Percentiles rank a stretch among this genome's conserved stretches.
These are phyloP conservation scores for Cephus sareptanus DNA, from an alignment of 2,888 invertebrate genomes.

Conservation along the genomic window DNA sequence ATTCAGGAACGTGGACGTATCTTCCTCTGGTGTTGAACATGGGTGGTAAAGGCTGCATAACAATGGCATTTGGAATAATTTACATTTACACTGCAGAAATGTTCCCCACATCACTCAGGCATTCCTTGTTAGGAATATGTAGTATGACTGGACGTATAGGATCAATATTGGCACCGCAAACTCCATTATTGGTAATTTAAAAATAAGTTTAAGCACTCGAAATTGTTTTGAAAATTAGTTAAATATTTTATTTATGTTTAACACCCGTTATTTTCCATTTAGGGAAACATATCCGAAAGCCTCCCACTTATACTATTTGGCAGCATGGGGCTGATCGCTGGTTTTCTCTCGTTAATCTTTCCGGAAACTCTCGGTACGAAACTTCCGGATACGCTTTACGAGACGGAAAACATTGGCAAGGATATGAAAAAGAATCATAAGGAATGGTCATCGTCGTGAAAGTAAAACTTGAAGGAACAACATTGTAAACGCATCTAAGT, in stretches of 20 bases:
- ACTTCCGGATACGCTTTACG: slow-evolving; percentile 75
- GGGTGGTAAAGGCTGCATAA: slow-evolving; percentile 74
- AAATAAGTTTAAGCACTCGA: neutral
- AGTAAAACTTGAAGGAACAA: neutral
- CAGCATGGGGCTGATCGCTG: slow-evolving; percentile 72
- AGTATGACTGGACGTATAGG: slow-evolving; percentile 78
- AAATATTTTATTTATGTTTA: neutral
- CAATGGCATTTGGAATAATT: slow-evolving; percentile 75
- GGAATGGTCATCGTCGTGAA: neutral
- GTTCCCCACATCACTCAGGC: slow-evolving; percentile 76
- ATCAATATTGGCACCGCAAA: slow-evolving; percentile 78
- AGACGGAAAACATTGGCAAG: slow-evolving; percentile 71
- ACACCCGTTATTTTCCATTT: slow-evolving; percentile 10
- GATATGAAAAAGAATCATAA: neutral
- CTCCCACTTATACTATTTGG: slow-evolving; percentile 76
- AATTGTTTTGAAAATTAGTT: neutral
- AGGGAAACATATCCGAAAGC: slow-evolving; percentile 57
- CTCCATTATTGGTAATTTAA: slow-evolving; percentile 72
- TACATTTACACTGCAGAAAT: slow-evolving; percentile 79
- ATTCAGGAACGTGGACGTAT: slow-evolving; percentile 68
- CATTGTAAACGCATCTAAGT: neutral
- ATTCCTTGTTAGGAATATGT: slow-evolving; percentile 75
- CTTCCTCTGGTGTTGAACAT: slow-evolving; percentile 70
- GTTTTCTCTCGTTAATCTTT: slow-evolving; percentile 72
- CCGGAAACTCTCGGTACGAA: slow-evolving; percentile 78